Evolutionary conservation across 2,797 vertebrate genomes (phyloP), one percentile per base, ranked within the genome.

Genomic region (Myotis myotis): DNA sequence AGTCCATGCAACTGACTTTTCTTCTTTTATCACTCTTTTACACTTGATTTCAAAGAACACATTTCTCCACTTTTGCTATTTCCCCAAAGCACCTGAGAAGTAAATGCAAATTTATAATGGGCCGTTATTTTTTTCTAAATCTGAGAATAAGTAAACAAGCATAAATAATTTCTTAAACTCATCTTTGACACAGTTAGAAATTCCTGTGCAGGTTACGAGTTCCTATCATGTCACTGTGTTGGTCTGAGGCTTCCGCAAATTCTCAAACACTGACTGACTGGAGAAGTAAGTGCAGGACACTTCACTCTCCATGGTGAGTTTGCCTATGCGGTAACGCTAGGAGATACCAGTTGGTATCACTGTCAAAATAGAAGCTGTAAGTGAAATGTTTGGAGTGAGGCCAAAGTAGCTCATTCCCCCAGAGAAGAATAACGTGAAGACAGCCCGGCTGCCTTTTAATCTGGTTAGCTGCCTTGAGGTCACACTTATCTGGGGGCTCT

Each of bases 61-160:
- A 44, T 92, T 74, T 92, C 16, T 84, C 47, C 19, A 83, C n/a
- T 94, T 87, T 87, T 66, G 41, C n/a, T 91, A 71, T 17, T 20
- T 70, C n/a, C 36, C 71, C 84, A 33, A 19, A 85, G 22, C 13
- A 87, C 6, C 55, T 85, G 44, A 36, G 55, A 55, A 41, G 19
- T 66, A 64, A 53, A 87, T 70, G 22, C 15, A 71, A 81, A 91
- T 60, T 72, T 75, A 30, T 17, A 53, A 81, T 8, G 74, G 44
- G 15, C 8, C 25, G 47, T 4, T 36, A 76, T 20, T 33, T 33
- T 33, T 85, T 92, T 62, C 51, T 28, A 28, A 3, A 23, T 79
- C 15, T 51, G 70, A 87, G 33, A 66, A 3, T 28, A 60, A 72
- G 17, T 70, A 38, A 55, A 83, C 64, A 64, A 71, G 25, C 17